Base-by-base conservation (phyloP, 2,797 vertebrate genomes). In the Champsocephalus esox region DNA sequence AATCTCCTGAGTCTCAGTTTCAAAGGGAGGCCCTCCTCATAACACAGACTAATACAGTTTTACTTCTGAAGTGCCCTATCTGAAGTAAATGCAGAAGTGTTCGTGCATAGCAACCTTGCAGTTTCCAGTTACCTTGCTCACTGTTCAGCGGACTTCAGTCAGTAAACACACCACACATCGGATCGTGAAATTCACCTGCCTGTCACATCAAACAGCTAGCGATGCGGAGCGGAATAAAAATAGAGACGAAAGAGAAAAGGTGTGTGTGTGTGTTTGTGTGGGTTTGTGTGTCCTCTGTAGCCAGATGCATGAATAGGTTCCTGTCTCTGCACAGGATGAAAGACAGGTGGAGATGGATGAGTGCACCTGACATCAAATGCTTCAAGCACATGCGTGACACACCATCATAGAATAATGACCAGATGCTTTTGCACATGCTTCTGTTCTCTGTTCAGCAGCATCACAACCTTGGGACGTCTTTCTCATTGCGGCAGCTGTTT, bases 391-490 rank as follows among this genome's bases (percentile, higher is more conserved):
- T 34, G 21, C 57, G 56, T 12, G 46, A 51, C 28, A 19, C n/a
- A 56, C 2, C 2, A 1, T 54, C 0, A 45, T 11, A 43, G 1
- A 46, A 56, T 49, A n/a, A 45, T 49, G 34, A 28, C n/a, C 43
- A 13, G 54, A 16, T 1, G 9, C 38, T 10, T 13, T 1, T 12
- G 7, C 48, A 61, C 54, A 34, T 0, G 24, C 55, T 72, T 38
- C 58, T 28, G 50, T 19, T 70, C 55, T 68, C 46, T 58, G 70
- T n/a, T 16, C 0, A 21, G 63, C 69, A 75, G 64, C 66, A 52
- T 16, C 10, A 24, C 82, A 79, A 85, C 85, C 83, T 81, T 83
- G 75, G 75, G 21, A 54, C 3, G 77, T 75, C 70, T 83, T 79
- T 73, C 65, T 21, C 19, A 50, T 51, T 86, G 81, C 79, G 4